Evolutionary conservation across 2,888 invertebrate genomes (phyloP), one percentile per base, ranked within the genome.

Genomic region (Lycia hirtaria): DNA sequence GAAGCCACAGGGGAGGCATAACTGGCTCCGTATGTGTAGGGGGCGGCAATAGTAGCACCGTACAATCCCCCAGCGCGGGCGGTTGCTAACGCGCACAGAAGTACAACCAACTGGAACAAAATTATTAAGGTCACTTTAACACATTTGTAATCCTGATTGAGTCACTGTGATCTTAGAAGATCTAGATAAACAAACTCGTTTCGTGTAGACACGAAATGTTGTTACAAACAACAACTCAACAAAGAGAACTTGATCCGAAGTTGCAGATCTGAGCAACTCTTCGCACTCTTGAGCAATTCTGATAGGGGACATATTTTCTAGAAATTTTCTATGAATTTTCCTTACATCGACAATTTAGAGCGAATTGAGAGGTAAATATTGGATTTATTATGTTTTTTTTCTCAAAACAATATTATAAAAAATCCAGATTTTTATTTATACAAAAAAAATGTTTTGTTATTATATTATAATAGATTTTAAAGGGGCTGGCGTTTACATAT

Each of bases 71-170:
- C 94, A 65, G 94, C 94, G 72, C 87, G 92, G 68, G 91, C 93
- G 45, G 88, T 87, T 53, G 93, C 93, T 80, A 94, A 83, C 64
- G 91, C 82, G 73, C 94, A 89, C 78, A 91, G 87, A 68, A 94
- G 80, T 57, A 93, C 82, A 73, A 94, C 72, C 69, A 93, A 83
- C 93, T 87, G 83, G 19, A 80, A 83, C 52, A 65, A 64, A n/a
- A 17, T 38, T 20, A 40, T 52, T 50, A 63, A 67, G 49, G 58
- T 52, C 56, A 50, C 32, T 50, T 24, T 40, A 38, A 40, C 19
- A 22, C 37, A 32, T n/a, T 35, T 15, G 30, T 48, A 40, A 32
- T 52, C 56, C 44, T 58, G 38, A 38, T 60, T 55, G 50, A 55
- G 26, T 40, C 54, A 59, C 40, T 45, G 37, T 32, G 41, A 37